Base-by-base conservation (phyloP, 1,140 invertebrate genomes). In the Drosophila arawakana region DNA sequence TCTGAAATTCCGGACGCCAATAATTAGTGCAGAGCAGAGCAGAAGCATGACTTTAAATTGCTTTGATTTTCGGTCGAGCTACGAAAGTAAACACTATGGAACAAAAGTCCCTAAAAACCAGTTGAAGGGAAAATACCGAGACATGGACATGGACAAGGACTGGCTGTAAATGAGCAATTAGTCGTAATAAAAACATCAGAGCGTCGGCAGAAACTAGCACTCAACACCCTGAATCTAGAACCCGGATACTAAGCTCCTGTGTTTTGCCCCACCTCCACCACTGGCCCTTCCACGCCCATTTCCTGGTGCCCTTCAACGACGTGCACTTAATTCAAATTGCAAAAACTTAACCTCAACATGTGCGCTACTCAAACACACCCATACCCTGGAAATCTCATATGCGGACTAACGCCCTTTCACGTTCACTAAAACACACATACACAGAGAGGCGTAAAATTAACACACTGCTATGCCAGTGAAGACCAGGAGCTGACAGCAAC, bases 291-390 rank as follows among this genome's bases (percentile, higher is more conserved):
- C 25, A 30, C 25, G 25, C 25, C 25, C 25, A 30, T 46, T 41
- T 50, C n/a, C 47, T 9, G 18, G 30, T 52, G 25, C 25, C 13
- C 62, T 61, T 41, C 54, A 76, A 76, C 61, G 65, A 73, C 63
- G 73, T 65, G 80, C 74, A 80, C 83, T 89, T 88, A 89, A 88
- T 89, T 88, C 83, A 89, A 88, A 88, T 88, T 73, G 80, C 84
- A 71, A 81, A 82, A 79, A 85, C 72, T 86, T 76, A 71, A 73
- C 78, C 77, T 65, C 76, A 71, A 62, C 77, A 69, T 76, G 73
- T 72, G 61, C 73, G 59, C 39, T 39, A 34, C 52, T 54, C 39
- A 65, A 59, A 58, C 71, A 44, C 41, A 66, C 25, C 25, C 57
- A 43, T 37, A 30, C 43, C 66, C 47, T 34, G 3, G 50, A 2